Evolutionary conservation across 2,113 vertebrate species (phyloP).

Genomic region (Cercopithecus mona): DNA sequence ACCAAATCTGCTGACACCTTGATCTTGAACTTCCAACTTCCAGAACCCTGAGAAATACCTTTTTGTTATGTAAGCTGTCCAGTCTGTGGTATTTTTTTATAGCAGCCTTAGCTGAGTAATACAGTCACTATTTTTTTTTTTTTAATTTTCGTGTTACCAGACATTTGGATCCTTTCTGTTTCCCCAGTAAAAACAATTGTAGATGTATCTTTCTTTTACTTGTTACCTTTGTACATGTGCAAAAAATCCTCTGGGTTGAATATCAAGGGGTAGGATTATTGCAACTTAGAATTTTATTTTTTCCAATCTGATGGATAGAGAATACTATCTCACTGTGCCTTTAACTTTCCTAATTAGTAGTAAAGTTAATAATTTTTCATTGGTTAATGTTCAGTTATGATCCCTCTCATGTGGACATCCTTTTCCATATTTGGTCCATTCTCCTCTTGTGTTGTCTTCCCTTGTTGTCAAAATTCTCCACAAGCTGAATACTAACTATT

Average conservation of each 20-base stretch:
- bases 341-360: neutral
- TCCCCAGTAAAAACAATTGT: neutral
- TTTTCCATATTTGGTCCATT: neutral
- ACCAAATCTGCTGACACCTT: neutral
- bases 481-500: neutral
- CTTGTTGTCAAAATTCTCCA: neutral
- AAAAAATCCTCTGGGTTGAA: neutral
- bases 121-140: neutral
- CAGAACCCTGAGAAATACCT: neutral
- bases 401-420: neutral
- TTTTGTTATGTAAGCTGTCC: neutral
- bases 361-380: neutral
- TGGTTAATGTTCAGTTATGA: neutral
- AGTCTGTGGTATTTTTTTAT: neutral
- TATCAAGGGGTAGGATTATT: neutral
- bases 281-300: neutral
- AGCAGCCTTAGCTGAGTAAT: neutral
- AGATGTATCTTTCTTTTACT: neutral
- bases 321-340: neutral
- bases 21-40: neutral
- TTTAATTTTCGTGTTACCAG: neutral
- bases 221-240: neutral
- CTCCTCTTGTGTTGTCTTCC: neutral
- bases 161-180: neutral
- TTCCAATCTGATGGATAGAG: neutral